phyloP scores from a whole-genome alignment of 1,140 invertebrate genomes.

The Drosophila mauritiana region DNA sequence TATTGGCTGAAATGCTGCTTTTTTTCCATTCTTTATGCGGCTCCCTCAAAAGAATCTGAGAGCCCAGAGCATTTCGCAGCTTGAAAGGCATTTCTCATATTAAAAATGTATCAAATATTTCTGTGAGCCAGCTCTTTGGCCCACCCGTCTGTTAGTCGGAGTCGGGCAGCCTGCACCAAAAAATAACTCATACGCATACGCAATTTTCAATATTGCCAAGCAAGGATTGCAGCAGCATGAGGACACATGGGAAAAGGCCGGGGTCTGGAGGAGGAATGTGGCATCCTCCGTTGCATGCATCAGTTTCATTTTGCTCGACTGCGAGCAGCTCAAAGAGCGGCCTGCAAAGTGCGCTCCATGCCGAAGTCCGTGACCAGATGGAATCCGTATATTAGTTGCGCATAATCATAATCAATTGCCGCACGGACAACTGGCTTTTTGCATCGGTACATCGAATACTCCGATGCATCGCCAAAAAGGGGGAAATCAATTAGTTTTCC shows the following conservation, averaged over 20 bases:
- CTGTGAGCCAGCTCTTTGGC: conserved; percentile 45
- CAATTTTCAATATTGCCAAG: conserved; percentile 78
- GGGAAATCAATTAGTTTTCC: too few species aligned
- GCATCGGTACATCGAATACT: neutral
- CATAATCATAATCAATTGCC: conserved; percentile 35
- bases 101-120: conserved; percentile 82
- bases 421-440: neutral
- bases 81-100: conserved; percentile 81
- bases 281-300: conserved; percentile 33
- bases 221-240: conserved; percentile 25
- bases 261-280: conserved; percentile 28
- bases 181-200: conserved; percentile 73
- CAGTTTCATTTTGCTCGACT: conserved; percentile 40
- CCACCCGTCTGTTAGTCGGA: conserved; percentile 17
- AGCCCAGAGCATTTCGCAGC: conserved; percentile 58
- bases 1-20: conserved; percentile 2
- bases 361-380: conserved; percentile 1
- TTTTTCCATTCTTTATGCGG: conserved; percentile 5
- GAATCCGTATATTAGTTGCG: conserved; percentile 8
- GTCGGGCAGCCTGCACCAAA: conserved; percentile 44
- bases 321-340: conserved; percentile 45
- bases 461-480: too few species aligned
- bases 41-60: conserved; percentile 57
- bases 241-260: neutral
- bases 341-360: conserved; percentile 5